These are phyloP conservation scores for Copidosoma aretas DNA, from an alignment of 2,888 invertebrate genomes.

Conservation along the genomic window DNA sequence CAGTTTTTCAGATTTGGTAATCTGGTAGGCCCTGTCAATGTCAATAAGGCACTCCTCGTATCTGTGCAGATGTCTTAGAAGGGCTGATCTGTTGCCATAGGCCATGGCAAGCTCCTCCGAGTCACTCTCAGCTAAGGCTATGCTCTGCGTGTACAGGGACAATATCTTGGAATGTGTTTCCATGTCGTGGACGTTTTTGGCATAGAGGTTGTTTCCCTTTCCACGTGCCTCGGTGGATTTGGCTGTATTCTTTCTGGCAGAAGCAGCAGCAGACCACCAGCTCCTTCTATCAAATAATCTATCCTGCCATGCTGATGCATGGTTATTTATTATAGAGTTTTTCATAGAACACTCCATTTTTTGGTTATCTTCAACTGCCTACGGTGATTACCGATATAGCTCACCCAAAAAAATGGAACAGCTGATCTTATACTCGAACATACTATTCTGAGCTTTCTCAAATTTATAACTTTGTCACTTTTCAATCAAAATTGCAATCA, in stretches of 20 bases:
- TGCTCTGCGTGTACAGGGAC: constrained; percentile 69
- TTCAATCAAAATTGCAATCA: too few species aligned
- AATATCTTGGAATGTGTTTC: constrained; percentile 49
- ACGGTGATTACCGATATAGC: too few species aligned
- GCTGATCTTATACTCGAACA: too few species aligned
- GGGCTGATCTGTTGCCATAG: constrained; percentile 78
- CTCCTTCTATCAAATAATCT: too few species aligned
- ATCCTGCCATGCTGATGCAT: too few species aligned
- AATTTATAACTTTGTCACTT: too few species aligned
- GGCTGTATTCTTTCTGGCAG: constrained; percentile 63
- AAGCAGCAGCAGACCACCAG: too few species aligned
- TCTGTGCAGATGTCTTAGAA: constrained; percentile 70
- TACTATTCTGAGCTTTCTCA: too few species aligned
- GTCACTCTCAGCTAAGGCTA: constrained; percentile 68
- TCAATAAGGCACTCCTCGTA: constrained; percentile 73
- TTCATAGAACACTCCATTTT: too few species aligned
- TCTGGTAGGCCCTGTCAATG: constrained; percentile 69
- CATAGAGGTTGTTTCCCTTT: constrained; percentile 68
- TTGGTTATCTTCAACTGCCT: too few species aligned
- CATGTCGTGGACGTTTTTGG: constrained; percentile 46
- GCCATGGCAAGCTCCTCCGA: constrained; percentile 71
- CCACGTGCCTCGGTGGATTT: constrained; percentile 66
- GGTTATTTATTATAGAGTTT: too few species aligned
- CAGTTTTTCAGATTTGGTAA: constrained; percentile 69
- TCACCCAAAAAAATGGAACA: too few species aligned